phyloP scores from a whole-genome alignment of 2,113 vertebrate genomes.

The Tichodroma muraria region DNA sequence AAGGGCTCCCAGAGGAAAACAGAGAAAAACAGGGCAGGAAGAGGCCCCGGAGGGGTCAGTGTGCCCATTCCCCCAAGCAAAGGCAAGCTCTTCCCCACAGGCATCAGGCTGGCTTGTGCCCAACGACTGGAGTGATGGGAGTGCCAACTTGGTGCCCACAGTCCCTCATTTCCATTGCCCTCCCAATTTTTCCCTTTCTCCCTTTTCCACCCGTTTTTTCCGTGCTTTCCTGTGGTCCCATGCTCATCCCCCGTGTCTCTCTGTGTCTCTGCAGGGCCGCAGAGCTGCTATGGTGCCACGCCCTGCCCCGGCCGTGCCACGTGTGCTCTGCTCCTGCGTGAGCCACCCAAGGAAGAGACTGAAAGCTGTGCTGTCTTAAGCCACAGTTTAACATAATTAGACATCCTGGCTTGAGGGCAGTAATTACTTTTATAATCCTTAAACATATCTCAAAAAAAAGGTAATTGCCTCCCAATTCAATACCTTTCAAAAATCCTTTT shows the following conservation, averaged over 20 bases:
- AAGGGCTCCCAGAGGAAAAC: slow-evolving; percentile 51
- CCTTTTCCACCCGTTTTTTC: fast-evolving
- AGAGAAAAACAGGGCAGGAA: slow-evolving; percentile 43
- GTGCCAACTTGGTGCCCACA: fast-evolving
- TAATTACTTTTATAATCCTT: slow-evolving; percentile 67
- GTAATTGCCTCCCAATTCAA: slow-evolving; percentile 55
- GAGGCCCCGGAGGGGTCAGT: slow-evolving; percentile 1
- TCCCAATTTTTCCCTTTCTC: background rate
- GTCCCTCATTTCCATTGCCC: background rate
- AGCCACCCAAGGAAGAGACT: slow-evolving; percentile 9
- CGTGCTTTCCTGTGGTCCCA: background rate
- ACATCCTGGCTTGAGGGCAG: slow-evolving; percentile 62
- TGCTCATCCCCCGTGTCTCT: background rate
- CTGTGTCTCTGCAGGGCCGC: background rate
- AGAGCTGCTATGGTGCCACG: fast-evolving
- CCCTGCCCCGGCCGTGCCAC: background rate
- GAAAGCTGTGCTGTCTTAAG: slow-evolving; percentile 37
- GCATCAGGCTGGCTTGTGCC: background rate
- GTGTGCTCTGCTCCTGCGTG: background rate
- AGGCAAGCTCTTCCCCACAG: background rate
- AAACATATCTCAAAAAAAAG: slow-evolving; percentile 45
- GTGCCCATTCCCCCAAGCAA: background rate
- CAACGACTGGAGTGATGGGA: background rate
- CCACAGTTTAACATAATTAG: slow-evolving; percentile 58
- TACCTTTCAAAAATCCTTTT: slow-evolving; percentile 57